Percentiles rank a stretch among this genome's conserved stretches.
These are phyloP conservation scores for Mermis nigrescens DNA, from an alignment of 2,888 invertebrate species.

Conservation along the genomic window DNA sequence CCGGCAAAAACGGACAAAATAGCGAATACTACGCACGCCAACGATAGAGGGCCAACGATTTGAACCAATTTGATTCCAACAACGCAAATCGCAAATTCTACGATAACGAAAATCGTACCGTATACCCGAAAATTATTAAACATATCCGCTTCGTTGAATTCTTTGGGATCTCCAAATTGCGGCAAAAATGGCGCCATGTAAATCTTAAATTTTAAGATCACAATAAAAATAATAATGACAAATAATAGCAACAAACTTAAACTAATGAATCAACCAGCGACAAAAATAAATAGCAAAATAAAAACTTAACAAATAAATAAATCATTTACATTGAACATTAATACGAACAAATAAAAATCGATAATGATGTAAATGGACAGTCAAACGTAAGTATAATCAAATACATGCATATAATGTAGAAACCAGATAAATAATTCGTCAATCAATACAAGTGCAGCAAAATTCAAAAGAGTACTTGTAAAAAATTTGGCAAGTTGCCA, in stretches of 20 bases:
- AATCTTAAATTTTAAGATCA: slow-evolving; percentile 44
- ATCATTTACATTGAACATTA: too few species aligned
- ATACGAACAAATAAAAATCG: too few species aligned
- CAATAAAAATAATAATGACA: neutral
- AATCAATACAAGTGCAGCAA: neutral
- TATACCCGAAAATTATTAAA: slow-evolving; percentile 95
- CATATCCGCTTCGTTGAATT: slow-evolving; percentile 40
- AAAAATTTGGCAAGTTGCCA: too few species aligned
- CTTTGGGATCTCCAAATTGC: slow-evolving; percentile 43
- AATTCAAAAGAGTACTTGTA: too few species aligned
- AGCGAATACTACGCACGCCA: slow-evolving; percentile 85
- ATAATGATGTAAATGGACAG: too few species aligned
- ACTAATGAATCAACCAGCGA: too few species aligned
- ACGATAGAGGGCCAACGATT: slow-evolving; percentile 86
- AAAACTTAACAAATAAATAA: too few species aligned
- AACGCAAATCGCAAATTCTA: slow-evolving; percentile 68
- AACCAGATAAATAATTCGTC: neutral
- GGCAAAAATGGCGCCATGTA: slow-evolving; percentile 77
- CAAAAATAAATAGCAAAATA: too few species aligned
- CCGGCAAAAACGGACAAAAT: slow-evolving; percentile 88
- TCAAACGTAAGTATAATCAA: too few species aligned
- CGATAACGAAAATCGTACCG: slow-evolving; percentile 63
- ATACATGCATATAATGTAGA: too few species aligned
- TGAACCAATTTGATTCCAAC: slow-evolving; percentile 95
- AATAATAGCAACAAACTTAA: slow-evolving; percentile 20